Evolutionary conservation across 2,797 vertebrate species (phyloP).

Genomic region (Centropyge bicolor): DNA sequence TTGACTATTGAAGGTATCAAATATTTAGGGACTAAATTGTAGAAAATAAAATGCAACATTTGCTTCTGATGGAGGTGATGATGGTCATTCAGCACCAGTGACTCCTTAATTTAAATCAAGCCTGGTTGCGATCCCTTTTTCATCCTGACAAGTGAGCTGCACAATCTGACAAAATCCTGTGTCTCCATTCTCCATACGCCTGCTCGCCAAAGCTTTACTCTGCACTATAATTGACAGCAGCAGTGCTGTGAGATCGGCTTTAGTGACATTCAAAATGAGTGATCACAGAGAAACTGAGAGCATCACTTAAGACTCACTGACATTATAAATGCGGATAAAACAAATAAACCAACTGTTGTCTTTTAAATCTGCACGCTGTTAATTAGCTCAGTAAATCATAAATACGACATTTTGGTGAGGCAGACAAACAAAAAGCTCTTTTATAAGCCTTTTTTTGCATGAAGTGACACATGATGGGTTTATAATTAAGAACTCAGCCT

Average conservation of each 20-base stretch:
- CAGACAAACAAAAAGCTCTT: not conserved
- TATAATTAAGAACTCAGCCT: not conserved
- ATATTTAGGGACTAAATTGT: not conserved
- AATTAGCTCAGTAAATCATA: not conserved
- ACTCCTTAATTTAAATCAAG: slow-evolving; percentile 20
- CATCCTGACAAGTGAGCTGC: not conserved
- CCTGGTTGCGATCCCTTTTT: not conserved
- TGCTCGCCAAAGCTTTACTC: slow-evolving; percentile 2
- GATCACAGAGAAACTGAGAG: not conserved
- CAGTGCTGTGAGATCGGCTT: not conserved
- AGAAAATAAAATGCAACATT: not conserved
- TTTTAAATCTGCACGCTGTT: not conserved
- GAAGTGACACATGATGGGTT: not conserved
- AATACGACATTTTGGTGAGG: not conserved
- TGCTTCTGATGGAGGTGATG: not conserved
- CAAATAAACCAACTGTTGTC: not conserved
- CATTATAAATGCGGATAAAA: not conserved
- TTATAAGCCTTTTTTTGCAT: not conserved
- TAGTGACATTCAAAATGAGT: slow-evolving; percentile 5
- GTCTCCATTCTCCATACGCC: not conserved
- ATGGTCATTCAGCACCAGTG: not conserved
- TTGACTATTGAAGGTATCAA: not conserved
- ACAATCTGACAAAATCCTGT: slow-evolving; percentile 1
- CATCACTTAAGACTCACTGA: slow-evolving; percentile 1
- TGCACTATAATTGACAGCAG: not conserved